Base-by-base conservation (phyloP, 1,140 invertebrate genomes). In the Lutraria rhynchaena region DNA sequence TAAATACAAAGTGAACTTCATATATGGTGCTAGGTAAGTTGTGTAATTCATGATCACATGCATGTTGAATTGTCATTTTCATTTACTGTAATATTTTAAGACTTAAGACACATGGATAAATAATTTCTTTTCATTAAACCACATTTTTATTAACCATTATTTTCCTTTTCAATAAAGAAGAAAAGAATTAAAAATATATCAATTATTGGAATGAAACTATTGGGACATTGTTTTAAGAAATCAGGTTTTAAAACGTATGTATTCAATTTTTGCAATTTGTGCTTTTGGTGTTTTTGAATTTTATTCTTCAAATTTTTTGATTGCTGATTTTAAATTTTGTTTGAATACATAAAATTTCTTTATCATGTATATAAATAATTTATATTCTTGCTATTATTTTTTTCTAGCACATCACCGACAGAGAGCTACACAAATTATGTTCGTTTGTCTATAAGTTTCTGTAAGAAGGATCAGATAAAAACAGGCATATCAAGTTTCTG, bases 1-100 rank as follows among this genome's bases (percentile, higher is more conserved):
- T 13, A 88, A 92, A 22, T 87, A 91, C 51, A 92, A 91, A 84
- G 87, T 95, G 11, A 89, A 86, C 31, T 93, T 93, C 19, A 93
- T 94, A 77, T 91, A 92, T 11, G 94, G 94, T 29, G 27, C 77
- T 15, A 85, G 84, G 87, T 88, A 60, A 49, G 35, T 81, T 7
- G 4, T 49, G 13, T 27, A 41, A 7, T 7, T 41, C 15, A 7
- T 15, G 15, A 15, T 41, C 37, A 41, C 5, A 5, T 41, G 37
- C 15, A 7, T 7, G 5, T 41, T 41, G 5, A 7, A 41, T 41
- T 7, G 37, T 41, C 37, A 41, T 5, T 41, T 41, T 41, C 5
- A 41, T 15, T 5, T 7, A 41, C 5, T 41, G 5, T 41, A 41
- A 7, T 41, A 41, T 7, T 7, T 41, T 41, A 15, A 41, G 15